phyloP scores from a whole-genome alignment of 1,140 invertebrate species.

The Aphelenchoides fujianensis region DNA sequence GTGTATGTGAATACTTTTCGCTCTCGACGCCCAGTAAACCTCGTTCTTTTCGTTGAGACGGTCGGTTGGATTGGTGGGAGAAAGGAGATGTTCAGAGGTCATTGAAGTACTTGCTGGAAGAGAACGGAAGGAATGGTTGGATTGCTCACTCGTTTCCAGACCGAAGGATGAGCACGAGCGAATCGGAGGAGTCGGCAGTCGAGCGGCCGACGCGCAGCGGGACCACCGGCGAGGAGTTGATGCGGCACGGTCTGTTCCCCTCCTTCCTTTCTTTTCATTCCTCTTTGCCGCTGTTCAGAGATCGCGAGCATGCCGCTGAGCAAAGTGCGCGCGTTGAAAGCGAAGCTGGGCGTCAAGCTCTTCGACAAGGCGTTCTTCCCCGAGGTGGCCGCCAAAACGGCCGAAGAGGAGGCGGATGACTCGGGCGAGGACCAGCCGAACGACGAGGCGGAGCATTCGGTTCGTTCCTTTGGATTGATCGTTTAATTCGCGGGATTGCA shows the following conservation, averaged over 20 bases:
- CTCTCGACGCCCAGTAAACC: not conserved
- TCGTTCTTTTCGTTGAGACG: not conserved
- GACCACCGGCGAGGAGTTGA: not conserved
- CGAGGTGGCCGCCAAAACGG: conserved; percentile 9
- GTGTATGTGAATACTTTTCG: not conserved
- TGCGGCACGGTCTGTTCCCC: not conserved
- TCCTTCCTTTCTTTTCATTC: no score
- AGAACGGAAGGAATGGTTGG: no score
- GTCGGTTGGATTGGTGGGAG: no score
- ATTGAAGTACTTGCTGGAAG: not conserved
- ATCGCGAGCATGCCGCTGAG: conserved; percentile 29
- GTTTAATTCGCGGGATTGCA: no score
- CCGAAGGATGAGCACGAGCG: not conserved
- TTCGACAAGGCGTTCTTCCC: conserved; percentile 27
- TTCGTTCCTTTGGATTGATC: no score
- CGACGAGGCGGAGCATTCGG: no score
- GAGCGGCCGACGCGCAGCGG: not conserved
- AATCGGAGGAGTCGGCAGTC: not conserved
- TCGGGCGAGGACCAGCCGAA: conserved; percentile 4
- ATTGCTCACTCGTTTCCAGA: not conserved
- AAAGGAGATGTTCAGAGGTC: no score
- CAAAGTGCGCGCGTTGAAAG: conserved; percentile 21
- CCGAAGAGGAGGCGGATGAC: not conserved
- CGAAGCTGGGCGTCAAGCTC: conserved; percentile 22
- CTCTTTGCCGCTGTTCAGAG: no score